phyloP scores from a whole-genome alignment of 1,140 invertebrate species.

The Hycleus cichorii region DNA sequence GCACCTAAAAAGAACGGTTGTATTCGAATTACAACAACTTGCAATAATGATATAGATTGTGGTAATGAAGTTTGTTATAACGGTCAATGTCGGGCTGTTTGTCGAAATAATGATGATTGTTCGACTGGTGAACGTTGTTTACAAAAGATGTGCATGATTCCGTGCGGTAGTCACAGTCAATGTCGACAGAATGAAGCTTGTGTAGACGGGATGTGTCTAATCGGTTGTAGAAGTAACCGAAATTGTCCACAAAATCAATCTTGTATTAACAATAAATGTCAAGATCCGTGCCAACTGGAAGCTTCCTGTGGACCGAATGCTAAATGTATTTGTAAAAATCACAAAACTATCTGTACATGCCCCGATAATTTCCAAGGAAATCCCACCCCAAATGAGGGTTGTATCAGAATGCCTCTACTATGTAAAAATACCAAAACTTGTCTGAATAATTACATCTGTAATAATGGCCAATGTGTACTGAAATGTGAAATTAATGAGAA shows the following conservation, averaged over 20 bases:
- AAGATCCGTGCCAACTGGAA: constrained; percentile 69
- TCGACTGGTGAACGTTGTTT: constrained; percentile 70
- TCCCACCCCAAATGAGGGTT: constrained; percentile 83
- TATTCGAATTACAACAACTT: constrained; percentile 57
- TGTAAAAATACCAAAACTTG: constrained; percentile 63
- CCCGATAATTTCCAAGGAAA: constrained; percentile 76
- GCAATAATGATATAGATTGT: constrained; percentile 68
- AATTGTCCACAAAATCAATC: constrained; percentile 69
- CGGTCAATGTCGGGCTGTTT: constrained; percentile 76
- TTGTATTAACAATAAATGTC: constrained; percentile 76
- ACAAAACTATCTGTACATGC: constrained; percentile 66
- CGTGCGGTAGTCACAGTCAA: constrained; percentile 72
- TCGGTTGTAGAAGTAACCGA: constrained; percentile 75
- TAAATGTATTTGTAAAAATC: constrained; percentile 64
- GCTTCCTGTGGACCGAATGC: constrained; percentile 80
- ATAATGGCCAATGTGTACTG: constrained; percentile 64
- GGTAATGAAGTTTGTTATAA: constrained; percentile 67
- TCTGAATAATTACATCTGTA: constrained; percentile 63
- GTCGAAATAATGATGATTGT: constrained; percentile 70
- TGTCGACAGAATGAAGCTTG: constrained; percentile 76
- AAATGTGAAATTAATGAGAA: constrained; percentile 60
- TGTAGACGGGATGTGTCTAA: constrained; percentile 63
- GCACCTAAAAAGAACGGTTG: constrained; percentile 60
- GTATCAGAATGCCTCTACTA: constrained; percentile 61
- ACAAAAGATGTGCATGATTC: constrained; percentile 66